Evolutionary conservation across 2,888 invertebrate species (phyloP).

Genomic region (Celastrina argiolus): DNA sequence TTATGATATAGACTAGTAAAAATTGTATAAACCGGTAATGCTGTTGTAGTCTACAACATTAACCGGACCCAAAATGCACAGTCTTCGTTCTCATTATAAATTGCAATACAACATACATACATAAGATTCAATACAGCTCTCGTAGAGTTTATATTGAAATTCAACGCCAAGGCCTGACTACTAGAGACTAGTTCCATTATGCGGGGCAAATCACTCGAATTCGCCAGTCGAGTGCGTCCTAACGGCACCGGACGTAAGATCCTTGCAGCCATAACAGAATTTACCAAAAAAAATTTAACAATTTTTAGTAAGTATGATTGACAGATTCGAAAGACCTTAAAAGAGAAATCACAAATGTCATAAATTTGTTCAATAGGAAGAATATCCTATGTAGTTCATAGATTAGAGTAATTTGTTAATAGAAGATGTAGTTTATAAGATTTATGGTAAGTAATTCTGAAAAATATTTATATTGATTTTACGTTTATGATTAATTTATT

Average conservation of each 20-base stretch:
- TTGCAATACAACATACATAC: constrained; percentile 43
- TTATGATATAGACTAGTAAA: too few relatives aligned
- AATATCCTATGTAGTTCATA: too few relatives aligned
- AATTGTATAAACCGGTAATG: too few relatives aligned
- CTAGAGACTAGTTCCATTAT: constrained; percentile 50
- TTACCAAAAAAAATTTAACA: background rate
- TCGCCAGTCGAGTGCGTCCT: constrained; percentile 50
- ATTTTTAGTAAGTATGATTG: background rate
- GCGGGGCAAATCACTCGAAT: constrained; percentile 43
- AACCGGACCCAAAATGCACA: too few relatives aligned
- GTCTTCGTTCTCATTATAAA: background rate
- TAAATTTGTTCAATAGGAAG: too few relatives aligned
- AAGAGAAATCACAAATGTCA: background rate
- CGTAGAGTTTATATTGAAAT: constrained; percentile 47
- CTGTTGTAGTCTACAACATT: too few relatives aligned
- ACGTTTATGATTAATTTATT: too few relatives aligned
- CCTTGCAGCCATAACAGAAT: constrained; percentile 33
- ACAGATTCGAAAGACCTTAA: background rate
- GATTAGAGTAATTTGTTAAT: too few relatives aligned
- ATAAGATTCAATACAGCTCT: constrained; percentile 50
- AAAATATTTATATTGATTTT: too few relatives aligned
- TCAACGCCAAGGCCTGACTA: constrained; percentile 50
- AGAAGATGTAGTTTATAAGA: too few relatives aligned
- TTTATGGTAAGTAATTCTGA: too few relatives aligned
- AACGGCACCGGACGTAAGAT: constrained; percentile 39